Base-by-base conservation (phyloP, 2,888 invertebrate genomes). In the Vandiemenella viatica region DNA sequence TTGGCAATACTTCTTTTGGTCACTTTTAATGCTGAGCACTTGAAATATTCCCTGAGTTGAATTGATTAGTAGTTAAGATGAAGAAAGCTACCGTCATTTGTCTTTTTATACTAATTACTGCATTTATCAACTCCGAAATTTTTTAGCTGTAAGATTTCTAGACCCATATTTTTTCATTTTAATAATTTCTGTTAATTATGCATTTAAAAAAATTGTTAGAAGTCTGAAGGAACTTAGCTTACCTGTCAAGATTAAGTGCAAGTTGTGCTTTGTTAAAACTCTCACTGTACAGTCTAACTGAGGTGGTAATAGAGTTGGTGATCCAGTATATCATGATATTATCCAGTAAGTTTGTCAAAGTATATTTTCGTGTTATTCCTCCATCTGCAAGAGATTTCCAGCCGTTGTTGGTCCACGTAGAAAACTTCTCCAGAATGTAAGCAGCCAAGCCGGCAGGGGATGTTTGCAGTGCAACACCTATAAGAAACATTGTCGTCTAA, bases 281-380 rank as follows among this genome's bases (percentile, higher is more conserved):
- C 42, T 73, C 72, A 45, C 63, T 62, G 58, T 73, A 74, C 50
- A 67, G 63, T 41, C 73, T 58, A 56, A 66, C 62, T 1, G 68
- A 68, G 10, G 68, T 60, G 1, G 65, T 64, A 43, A 73, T 69
- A 49, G 65, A 64, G 37, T 63, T 64, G 23, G 64, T 63, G 2
- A 64, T 58, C 71, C 72, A 76, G 58, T 76, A 75, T 40, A 76
- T 60, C 67, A 71, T 72, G 8, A 75, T 62, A 55, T 72, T 69
- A 32, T 72, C 72, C 43, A 74, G 60, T 32, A 75, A 59, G 41
- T 73, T 69, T 53, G 74, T 71, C 47, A 70, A 54, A 1, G 67
- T 62, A 56, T 65, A 72, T 48, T 66, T 64, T 37, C 62, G 58
- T 10, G 62, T 61, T 13, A 74, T 58, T 10, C 68, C 69, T 15